A percentile compares a stretch with the other conserved stretches of the same genome.
Conservation (phyloP, 2,888 invertebrate genomes). For the Cinara cedri region DNA sequence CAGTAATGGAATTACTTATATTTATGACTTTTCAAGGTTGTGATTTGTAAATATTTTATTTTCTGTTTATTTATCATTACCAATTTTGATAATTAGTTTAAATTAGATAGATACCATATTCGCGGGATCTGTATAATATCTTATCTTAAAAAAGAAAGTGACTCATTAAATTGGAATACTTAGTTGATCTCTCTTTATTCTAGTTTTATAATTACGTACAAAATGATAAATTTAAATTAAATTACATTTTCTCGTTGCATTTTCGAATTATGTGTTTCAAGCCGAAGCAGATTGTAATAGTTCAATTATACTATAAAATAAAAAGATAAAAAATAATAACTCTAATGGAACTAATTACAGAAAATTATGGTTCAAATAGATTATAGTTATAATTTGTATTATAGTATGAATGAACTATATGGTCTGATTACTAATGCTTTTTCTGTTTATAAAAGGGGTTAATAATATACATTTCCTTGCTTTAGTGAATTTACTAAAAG, state of each 20-base stretch:
- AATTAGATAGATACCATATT: not conserved
- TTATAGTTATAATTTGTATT: not conserved
- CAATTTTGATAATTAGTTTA: conserved; percentile 27
- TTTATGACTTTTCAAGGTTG: conserved; percentile 23
- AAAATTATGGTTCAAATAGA: conserved; percentile 27
- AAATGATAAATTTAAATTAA: conserved; percentile 35
- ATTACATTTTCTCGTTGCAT: conserved; percentile 30
- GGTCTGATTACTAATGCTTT: conserved; percentile 44
- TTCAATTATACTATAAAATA: not conserved
- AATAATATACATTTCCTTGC: not conserved
- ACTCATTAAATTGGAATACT: conserved; percentile 16
- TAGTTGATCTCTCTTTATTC: conserved; percentile 49
- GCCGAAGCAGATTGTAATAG: conserved; percentile 3
- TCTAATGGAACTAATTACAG: conserved; percentile 53
- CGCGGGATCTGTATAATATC: not conserved
- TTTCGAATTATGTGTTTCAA: conserved; percentile 24
- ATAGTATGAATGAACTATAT: conserved; percentile 32
- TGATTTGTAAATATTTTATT: conserved; percentile 10
- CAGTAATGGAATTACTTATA: conserved; percentile 28
- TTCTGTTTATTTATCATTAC: not conserved
- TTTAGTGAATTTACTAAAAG: not conserved
- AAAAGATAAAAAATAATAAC: conserved; percentile 9
- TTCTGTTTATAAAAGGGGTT: too few relatives aligned
- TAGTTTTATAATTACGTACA: conserved; percentile 9
- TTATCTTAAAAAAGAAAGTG: conserved; percentile 38